Conservation (phyloP, 2,888 invertebrate species). For the Parnassius smintheus region DNA sequence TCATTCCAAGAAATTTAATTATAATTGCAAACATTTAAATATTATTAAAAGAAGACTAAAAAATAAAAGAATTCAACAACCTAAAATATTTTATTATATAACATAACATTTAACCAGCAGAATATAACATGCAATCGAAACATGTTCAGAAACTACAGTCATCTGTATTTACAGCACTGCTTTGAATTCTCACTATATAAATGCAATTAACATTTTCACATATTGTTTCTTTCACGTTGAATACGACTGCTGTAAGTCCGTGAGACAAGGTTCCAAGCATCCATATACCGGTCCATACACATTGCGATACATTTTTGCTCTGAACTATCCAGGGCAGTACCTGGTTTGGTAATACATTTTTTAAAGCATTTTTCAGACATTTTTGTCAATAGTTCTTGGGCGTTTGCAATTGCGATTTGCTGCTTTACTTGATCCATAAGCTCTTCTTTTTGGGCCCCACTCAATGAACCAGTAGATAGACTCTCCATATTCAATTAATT, state of each 20-base stretch:
- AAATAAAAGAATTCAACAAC: constrained; percentile 29
- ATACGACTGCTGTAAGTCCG: constrained; percentile 93
- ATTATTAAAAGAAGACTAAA: constrained; percentile 2
- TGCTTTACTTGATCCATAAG: constrained; percentile 97
- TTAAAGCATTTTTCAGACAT: constrained; percentile 98
- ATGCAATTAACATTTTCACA: constrained; percentile 57
- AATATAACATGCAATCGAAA: constrained; percentile 54
- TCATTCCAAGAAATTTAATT: too few relatives aligned
- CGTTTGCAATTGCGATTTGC: constrained; percentile 96
- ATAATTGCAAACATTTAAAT: too few relatives aligned
- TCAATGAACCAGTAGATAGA: constrained; percentile 77
- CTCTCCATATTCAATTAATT: constrained; percentile 76
- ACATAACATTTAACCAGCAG: constrained; percentile 49
- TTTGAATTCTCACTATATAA: constrained; percentile 40
- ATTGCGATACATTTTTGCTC: constrained; percentile 98
- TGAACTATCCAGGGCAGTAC: constrained; percentile 91
- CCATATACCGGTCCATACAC: constrained; percentile 99
- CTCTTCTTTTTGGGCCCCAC: constrained; percentile 89
- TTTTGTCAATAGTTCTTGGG: constrained; percentile 96
- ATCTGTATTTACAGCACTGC: constrained; percentile 70
- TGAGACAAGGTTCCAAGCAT: constrained; percentile 96
- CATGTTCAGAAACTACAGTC: constrained; percentile 60
- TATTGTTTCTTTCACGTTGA: constrained; percentile 87
- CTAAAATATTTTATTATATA: constrained; percentile 68
- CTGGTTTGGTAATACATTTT: constrained; percentile 95